Percentiles rank a stretch among this genome's conserved stretches.
These are phyloP conservation scores for Myathropa florea DNA, from an alignment of 2,888 invertebrate species.

Conservation along the genomic window DNA sequence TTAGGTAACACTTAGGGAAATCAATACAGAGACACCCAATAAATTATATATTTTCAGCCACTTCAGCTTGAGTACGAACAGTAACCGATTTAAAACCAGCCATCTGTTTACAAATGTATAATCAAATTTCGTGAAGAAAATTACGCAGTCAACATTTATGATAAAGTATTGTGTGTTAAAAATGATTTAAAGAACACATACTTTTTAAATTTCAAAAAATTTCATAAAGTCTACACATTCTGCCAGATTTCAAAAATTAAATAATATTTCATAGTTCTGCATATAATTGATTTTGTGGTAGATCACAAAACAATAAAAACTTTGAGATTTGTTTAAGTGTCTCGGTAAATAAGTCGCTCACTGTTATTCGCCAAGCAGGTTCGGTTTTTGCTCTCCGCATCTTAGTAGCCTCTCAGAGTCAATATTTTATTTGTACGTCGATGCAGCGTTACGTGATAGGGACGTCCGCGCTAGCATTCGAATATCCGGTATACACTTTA, in stretches of 20 bases:
- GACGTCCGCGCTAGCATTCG: slow-evolving; percentile 14
- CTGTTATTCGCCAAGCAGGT: neutral
- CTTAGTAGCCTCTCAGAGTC: slow-evolving; percentile 7
- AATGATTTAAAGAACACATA: too few species aligned
- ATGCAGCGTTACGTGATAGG: slow-evolving; percentile 33
- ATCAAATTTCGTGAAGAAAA: too few species aligned
- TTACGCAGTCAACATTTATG: too few species aligned
- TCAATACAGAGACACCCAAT: neutral
- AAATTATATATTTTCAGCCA: neutral
- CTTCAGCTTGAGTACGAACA: neutral
- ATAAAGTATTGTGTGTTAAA: too few species aligned
- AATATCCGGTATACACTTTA: slow-evolving; percentile 26
- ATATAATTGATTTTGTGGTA: too few species aligned
- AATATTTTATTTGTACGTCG: slow-evolving; percentile 34
- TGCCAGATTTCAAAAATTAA: too few species aligned
- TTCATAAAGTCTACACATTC: too few species aligned
- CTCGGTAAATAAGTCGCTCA: neutral
- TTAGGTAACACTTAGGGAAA: neutral
- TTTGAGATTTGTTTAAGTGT: neutral
- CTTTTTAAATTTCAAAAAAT: too few species aligned
- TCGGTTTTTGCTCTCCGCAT: neutral
- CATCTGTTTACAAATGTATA: too few species aligned
- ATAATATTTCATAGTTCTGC: too few species aligned
- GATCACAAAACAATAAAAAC: too few species aligned
- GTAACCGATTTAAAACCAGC: neutral